phyloP scores from a whole-genome alignment of 2,888 invertebrate genomes.

The Macroteleia sp. region DNA sequence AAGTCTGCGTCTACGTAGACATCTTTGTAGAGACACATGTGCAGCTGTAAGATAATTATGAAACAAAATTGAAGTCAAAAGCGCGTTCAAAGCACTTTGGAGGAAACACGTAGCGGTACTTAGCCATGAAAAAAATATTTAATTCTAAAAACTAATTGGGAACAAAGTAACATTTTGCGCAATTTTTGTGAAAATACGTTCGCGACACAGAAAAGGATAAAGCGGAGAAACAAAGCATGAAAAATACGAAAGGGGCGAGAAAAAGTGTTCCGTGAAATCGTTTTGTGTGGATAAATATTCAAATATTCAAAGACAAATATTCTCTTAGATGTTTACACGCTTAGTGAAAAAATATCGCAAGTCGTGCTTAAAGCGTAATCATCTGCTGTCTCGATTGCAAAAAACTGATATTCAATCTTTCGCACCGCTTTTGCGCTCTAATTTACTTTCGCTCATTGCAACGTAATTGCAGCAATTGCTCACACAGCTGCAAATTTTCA shows the following conservation, averaged over 20 bases:
- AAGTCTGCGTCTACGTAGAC: constrained; percentile 16
- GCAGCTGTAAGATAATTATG: constrained; percentile 44
- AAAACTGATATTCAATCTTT: constrained; percentile 48
- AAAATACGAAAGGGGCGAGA: background rate
- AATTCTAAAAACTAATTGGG: constrained; percentile 44
- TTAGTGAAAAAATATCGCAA: constrained; percentile 43
- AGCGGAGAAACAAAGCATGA: background rate
- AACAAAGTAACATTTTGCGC: constrained; percentile 4
- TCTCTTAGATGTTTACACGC: constrained; percentile 46
- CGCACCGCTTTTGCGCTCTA: constrained; percentile 48
- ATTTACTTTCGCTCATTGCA: constrained; percentile 53
- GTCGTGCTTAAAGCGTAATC: constrained; percentile 50
- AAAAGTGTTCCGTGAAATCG: constrained; percentile 25
- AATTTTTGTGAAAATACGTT: constrained; percentile 1
- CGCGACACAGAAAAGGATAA: too few relatives aligned
- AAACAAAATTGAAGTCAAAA: constrained; percentile 18
- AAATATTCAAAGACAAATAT: constrained; percentile 46
- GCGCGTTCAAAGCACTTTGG: constrained; percentile 37
- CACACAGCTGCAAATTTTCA: constrained; percentile 33
- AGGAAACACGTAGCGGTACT: constrained; percentile 27
- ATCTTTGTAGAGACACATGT: constrained; percentile 35
- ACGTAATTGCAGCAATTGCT: constrained; percentile 37
- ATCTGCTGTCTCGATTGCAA: constrained; percentile 51
- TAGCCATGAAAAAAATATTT: constrained; percentile 15
- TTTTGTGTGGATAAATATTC: constrained; percentile 49